Evolutionary conservation across 2,888 invertebrate species (phyloP), one percentile per base, ranked within the genome.

Genomic region (Amphipoea oculea): DNA sequence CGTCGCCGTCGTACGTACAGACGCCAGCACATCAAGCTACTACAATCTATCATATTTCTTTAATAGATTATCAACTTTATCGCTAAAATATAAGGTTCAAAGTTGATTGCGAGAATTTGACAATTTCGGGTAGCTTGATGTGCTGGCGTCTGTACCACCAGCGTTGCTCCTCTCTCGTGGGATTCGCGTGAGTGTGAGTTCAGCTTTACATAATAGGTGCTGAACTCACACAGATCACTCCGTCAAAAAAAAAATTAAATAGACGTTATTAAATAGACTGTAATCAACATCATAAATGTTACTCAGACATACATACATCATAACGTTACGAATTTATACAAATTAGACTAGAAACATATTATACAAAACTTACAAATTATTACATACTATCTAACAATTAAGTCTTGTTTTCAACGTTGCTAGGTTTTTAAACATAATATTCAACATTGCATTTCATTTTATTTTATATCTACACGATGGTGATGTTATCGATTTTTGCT

Each of bases 261-360:
- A 36, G 5, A 20, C 2, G 0, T 48, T 48, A 66, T 20, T 11
- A 48, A 57, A 48, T 82, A 48, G 9, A 20, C 17, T 79, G 40
- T 79, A 82, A 83, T 79, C 65, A 42, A 79, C 23, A 45, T 54
- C 14, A 23, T 40, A 51, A 48, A 40, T 60, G 17, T 45, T 4
- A 66, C 11, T 67, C 45, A 65, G 29, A 45, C 20, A n/a, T n/a
- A 48, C 20, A 54, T n/a, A 54, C 5, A 51, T 29, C 9, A 40
- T 73, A 72, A 67, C 23, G 9, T 78, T 57, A 76, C 45, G 23
- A 1, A 76, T 70, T 81, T 66, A 71, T 11, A 48, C 36, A 36
- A 36, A 81, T 81, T 83, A 87, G 84, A 87, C 89, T 87, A 87
- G 81, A 81, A 76, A 62, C 7, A 72, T 48, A 62, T 62, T 62